These are phyloP conservation scores for Sinonovacula constricta DNA, from an alignment of 1,140 invertebrate genomes.

Conservation along the genomic window DNA sequence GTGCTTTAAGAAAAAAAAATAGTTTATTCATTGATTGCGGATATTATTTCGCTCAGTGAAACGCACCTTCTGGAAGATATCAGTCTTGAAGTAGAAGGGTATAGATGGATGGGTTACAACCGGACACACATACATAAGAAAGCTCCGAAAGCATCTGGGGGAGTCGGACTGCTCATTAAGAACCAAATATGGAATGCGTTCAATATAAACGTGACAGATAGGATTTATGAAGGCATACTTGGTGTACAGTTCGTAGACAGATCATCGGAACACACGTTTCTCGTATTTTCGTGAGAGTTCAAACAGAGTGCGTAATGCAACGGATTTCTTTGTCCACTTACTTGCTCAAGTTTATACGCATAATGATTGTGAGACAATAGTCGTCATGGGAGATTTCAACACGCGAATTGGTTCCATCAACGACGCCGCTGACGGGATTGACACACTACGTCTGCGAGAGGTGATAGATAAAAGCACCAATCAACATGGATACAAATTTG, in stretches of 20 bases:
- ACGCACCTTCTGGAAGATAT: constrained; percentile 3
- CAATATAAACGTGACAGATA: background rate
- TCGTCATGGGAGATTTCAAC: background rate
- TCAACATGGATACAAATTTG: constrained; percentile 36
- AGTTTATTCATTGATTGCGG: background rate
- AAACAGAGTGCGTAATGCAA: background rate
- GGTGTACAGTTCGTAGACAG: background rate
- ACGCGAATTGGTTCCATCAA: background rate
- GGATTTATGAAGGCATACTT: constrained; percentile 4
- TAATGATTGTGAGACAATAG: background rate
- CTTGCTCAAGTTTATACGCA: constrained; percentile 1
- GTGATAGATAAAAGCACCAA: constrained; percentile 1
- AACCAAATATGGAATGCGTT: background rate
- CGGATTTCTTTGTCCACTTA: constrained; percentile 11
- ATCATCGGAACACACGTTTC: background rate
- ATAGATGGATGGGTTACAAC: constrained; percentile 18
- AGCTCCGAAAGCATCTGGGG: constrained; percentile 20
- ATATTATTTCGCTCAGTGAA: constrained; percentile 5
- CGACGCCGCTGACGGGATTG: constrained; percentile 6
- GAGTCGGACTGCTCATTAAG: constrained; percentile 20
- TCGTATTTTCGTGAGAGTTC: constrained; percentile 15
- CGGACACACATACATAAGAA: constrained; percentile 2
- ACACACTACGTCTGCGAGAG: background rate
- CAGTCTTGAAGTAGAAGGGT: background rate
- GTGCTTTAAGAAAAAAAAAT: background rate